A percentile compares a stretch with the other conserved stretches of the same genome.
Evolutionary conservation across 2,797 vertebrate species (phyloP).

Genomic region (Delichon dasypus): DNA sequence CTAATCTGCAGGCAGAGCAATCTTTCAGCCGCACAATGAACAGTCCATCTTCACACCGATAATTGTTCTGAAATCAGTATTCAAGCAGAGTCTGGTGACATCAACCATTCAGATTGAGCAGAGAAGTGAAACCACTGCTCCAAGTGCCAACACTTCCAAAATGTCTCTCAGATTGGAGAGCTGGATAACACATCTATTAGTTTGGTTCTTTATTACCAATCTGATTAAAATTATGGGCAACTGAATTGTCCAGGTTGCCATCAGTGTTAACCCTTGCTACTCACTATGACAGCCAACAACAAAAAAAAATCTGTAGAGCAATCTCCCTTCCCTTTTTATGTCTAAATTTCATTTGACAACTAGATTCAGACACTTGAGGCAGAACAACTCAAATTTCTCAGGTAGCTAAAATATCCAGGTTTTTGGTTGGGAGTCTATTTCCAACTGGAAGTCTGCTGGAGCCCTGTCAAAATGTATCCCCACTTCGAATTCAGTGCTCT

Average conservation of each 20-base stretch:
- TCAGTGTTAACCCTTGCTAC: background rate
- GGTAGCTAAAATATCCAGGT: background rate
- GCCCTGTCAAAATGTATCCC: background rate
- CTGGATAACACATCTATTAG: background rate
- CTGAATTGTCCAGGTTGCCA: background rate
- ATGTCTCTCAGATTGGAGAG: background rate
- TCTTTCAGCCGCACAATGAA: background rate
- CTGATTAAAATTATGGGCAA: background rate
- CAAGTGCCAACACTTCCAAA: background rate
- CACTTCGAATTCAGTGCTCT: background rate
- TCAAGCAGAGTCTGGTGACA: background rate
- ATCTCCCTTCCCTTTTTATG: background rate
- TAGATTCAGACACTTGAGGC: background rate
- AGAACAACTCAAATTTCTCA: background rate
- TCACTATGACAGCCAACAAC: background rate
- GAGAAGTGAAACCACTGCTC: background rate
- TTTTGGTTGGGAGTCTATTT: background rate
- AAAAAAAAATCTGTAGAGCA: background rate
- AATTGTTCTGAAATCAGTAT: background rate
- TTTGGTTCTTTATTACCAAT: background rate
- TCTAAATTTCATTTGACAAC: background rate
- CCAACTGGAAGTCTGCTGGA: background rate
- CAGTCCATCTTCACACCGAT: background rate
- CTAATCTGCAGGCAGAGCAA: background rate
- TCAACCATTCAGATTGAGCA: background rate